phyloP scores from a whole-genome alignment of 2,113 vertebrate species.

The Atlantisia rogersi region DNA sequence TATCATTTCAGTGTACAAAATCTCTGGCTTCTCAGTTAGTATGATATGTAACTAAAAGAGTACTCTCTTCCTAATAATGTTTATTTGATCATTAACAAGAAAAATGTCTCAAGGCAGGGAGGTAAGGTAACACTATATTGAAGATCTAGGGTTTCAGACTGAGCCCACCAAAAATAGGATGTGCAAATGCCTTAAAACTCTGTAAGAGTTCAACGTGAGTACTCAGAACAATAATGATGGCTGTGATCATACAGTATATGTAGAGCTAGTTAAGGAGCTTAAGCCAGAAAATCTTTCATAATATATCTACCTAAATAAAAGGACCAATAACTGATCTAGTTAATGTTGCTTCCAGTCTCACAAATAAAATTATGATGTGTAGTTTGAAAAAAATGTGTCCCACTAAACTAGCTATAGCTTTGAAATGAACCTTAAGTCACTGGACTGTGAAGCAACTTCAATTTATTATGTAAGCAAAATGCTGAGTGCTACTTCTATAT shows the following conservation, averaged over 20 bases:
- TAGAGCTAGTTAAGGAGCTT: background rate
- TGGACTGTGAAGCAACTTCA: background rate
- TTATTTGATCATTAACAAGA: background rate
- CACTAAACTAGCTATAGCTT: background rate
- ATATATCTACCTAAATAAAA: background rate
- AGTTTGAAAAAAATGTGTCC: background rate
- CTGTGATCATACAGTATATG: background rate
- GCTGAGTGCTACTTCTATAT: background rate
- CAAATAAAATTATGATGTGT: background rate
- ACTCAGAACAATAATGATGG: background rate
- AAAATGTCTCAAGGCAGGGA: background rate
- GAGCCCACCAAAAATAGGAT: background rate
- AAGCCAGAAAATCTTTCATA: background rate
- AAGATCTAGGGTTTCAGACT: background rate
- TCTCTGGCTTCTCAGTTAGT: background rate
- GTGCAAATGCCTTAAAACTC: background rate
- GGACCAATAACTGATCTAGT: background rate
- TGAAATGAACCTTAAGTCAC: background rate
- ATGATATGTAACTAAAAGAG: background rate
- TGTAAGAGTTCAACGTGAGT: background rate
- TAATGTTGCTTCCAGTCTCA: background rate
- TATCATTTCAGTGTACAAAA: background rate
- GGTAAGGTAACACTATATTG: background rate
- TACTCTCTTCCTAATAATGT: background rate
- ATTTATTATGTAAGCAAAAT: conserved; percentile 26